Evolutionary conservation across 1,140 invertebrate species (phyloP).

Genomic region (Megalonaias nervosa): DNA sequence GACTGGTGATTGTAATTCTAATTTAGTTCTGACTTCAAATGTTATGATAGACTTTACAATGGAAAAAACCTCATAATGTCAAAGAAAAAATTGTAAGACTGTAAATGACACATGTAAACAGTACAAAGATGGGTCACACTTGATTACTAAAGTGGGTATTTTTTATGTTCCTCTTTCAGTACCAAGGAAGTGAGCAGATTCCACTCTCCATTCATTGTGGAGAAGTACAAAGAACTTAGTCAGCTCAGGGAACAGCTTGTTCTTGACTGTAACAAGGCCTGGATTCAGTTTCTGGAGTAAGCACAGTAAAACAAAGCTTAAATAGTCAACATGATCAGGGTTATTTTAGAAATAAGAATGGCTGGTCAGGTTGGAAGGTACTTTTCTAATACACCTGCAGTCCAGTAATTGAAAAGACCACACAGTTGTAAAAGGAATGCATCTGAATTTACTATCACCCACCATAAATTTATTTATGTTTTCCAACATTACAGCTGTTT

Average conservation of each 20-base stretch:
- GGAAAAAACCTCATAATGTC: no score
- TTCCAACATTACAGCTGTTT: neutral
- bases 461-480: neutral
- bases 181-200: slow-evolving; percentile 70
- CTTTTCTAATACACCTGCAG: neutral
- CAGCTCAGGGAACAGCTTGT: slow-evolving; percentile 67
- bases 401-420: no score
- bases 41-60: no score
- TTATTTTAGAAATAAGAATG: neutral
- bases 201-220: slow-evolving; percentile 67
- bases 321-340: neutral
- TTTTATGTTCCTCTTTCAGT: slow-evolving; percentile 42
- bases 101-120: no score
- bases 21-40: no score
- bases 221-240: slow-evolving; percentile 60
- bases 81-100: no score
- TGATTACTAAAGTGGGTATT: no score
- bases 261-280: slow-evolving; percentile 59
- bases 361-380: neutral
- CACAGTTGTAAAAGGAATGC: no score
- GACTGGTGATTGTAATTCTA: no score
- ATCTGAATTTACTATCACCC: no score
- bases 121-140: no score
- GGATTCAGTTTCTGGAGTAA: slow-evolving; percentile 64
- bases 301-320: neutral